A percentile compares a stretch with the other conserved stretches of the same genome.
Conservation (phyloP, 1,140 invertebrate species). For the Papilio dardanus region DNA sequence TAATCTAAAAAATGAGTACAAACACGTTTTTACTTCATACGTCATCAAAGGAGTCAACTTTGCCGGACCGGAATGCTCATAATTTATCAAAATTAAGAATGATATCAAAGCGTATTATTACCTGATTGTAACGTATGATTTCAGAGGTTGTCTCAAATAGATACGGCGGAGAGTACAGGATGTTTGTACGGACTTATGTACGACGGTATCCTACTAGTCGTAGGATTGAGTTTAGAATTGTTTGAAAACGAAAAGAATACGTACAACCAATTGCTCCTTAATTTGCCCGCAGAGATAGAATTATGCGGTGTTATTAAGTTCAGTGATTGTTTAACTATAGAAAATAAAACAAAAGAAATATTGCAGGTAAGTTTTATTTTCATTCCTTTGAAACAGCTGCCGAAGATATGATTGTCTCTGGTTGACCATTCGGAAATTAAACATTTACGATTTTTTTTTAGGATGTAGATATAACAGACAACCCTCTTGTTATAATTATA, state of each 20-base stretch:
- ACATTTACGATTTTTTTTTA: too few species aligned
- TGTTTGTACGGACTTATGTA: slow-evolving; percentile 89
- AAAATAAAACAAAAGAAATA: slow-evolving; percentile 84
- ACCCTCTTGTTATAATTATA: slow-evolving; percentile 87
- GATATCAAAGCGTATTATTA: background rate
- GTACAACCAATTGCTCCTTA: slow-evolving; percentile 84
- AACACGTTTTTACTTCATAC: slow-evolving; percentile 33
- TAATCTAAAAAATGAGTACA: background rate
- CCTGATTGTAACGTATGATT: slow-evolving; percentile 31
- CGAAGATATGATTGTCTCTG: too few species aligned
- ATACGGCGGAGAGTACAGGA: slow-evolving; percentile 84
- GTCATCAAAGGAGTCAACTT: slow-evolving; percentile 41
- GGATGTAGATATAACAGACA: slow-evolving; percentile 90
- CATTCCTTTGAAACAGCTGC: too few species aligned
- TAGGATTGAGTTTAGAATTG: slow-evolving; percentile 85
- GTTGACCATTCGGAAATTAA: too few species aligned
- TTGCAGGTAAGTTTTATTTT: slow-evolving; percentile 80
- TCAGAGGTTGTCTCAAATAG: slow-evolving; percentile 72
- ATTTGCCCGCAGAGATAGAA: slow-evolving; percentile 89
- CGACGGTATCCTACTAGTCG: slow-evolving; percentile 86
- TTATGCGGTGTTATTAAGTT: slow-evolving; percentile 88
- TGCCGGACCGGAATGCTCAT: slow-evolving; percentile 5
- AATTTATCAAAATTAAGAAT: slow-evolving; percentile 22
- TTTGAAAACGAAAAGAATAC: slow-evolving; percentile 82
- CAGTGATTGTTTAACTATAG: slow-evolving; percentile 81